Base-by-base conservation (phyloP, 2,113 vertebrate species). In the Tachysurus fulvidraco region DNA sequence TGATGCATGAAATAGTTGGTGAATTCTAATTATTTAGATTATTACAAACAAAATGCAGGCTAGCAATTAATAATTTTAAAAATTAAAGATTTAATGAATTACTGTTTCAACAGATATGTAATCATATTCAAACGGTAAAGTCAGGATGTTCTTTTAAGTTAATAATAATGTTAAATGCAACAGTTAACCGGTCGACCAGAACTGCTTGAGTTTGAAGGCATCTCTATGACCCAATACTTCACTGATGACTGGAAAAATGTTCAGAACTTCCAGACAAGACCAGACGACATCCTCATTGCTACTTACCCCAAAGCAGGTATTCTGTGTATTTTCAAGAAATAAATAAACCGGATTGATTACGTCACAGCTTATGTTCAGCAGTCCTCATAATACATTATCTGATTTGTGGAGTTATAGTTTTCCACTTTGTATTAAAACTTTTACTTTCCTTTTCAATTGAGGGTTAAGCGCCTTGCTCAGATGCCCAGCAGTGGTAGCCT, bases 271-370 rank as follows among this genome's bases (percentile, higher is more conserved):
- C 79, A 95, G 88, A 95, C 95, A 10, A 94, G 91, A 87, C 91
- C 95, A 1, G 95, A 96, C 52, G 96, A 97, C 60, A 93, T 97
- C 52, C 87, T 97, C 30, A 94, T 96, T 60, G 95, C 93, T 21
- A 95, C 95, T 17, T 97, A 95, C 82, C 94, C 96, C 23, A 97
- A 97, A 94, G 93, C 96, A 94, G 96, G 96, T 97, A 62, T 54
- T 62, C 46, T 85, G 84, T 28, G 5, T 16, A 8, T 7, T 64
- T n/a, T 44, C 2, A 64, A 7, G 6, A 2, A 25, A 9, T 46
- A 36, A 36, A 36, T 36, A 36, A 36, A 36, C 1, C 36, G 2
- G 36, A 36, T 2, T 36, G 36, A 36, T 36, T 36, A 1, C 36
- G 36, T 36, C 36, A 36, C 36, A 36, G 36, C 36, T 36, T 36